Evolutionary conservation across 2,113 vertebrate species (phyloP), one percentile per base, ranked within the genome.

Genomic region (Oryzias woworae): DNA sequence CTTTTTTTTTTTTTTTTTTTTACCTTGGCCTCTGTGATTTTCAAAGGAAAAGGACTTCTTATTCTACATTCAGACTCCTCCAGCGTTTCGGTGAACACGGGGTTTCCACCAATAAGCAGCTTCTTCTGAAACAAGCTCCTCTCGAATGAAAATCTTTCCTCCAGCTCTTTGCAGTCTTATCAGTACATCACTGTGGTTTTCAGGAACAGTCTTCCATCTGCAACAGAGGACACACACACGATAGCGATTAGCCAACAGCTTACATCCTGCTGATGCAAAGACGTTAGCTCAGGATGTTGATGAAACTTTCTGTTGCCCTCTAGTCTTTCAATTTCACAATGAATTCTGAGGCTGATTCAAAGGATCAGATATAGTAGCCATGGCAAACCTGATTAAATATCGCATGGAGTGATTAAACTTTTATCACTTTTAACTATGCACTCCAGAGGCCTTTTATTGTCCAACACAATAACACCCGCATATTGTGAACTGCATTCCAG

Each of bases 171-270:
- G 1, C 23, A 54, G 71, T 75, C 85, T 82, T 88, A 88, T 98
- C 94, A 99, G 85, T 99, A 99, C 97, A 99, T 99, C 91, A 98
- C 96, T 78, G 96, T 94, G 86, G 95, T 98, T 94, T 99, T 99
- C 94, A 99, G 94, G 94, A 98, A 99, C 88, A 99, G 95, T 93
- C 97, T 95, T 93, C 97, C 96, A 95, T 98, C 96, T 99, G 92
- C 84, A 95, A 94, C 86, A 57, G 71, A 92, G 88, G 71, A 91
- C 86, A 84, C 90, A 90, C 43, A 14, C 56, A n/a, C 41, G 67
- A 90, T 85, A 83, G 52, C 48, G 60, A 82, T 88, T 87, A 89
- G 84, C 77, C 76, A 68, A 58, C 61, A 78, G 76, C 80, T 12
- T 73, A 75, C 75, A 70, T 78, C 66, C 58, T 73, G 68, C 63